A percentile compares a stretch with the other conserved stretches of the same genome.
These are phyloP conservation scores for Mamestra configurata DNA, from an alignment of 1,140 invertebrate genomes.

Conservation along the genomic window DNA sequence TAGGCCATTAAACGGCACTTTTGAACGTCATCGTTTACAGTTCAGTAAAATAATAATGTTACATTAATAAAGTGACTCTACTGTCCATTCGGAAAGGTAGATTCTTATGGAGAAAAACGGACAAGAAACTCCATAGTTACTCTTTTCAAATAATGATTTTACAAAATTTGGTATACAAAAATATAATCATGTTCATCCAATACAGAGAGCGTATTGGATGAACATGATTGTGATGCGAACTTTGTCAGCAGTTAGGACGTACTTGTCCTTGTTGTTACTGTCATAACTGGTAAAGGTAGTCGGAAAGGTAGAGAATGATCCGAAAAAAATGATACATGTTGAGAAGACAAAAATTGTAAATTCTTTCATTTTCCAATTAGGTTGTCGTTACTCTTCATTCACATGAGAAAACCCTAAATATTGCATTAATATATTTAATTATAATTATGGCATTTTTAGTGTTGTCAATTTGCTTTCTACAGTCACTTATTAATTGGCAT, in stretches of 20 bases:
- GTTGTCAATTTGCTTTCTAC: background rate
- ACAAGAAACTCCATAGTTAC: no score
- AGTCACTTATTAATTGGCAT: background rate
- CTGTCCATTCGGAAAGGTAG: no score
- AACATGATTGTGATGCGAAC: background rate
- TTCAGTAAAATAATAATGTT: no score
- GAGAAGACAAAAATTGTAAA: background rate
- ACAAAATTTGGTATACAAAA: no score
- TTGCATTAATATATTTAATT: constrained; percentile 1
- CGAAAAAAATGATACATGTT: background rate
- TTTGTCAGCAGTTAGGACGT: background rate
- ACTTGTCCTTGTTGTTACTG: background rate
- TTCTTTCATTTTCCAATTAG: background rate
- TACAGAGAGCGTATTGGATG: background rate
- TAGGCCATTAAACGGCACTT: no score
- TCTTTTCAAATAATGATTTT: no score
- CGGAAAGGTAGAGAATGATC: background rate
- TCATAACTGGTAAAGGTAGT: background rate
- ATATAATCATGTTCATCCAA: no score
- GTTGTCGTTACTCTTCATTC: background rate
- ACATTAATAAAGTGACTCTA: no score
- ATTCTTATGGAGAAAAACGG: no score
- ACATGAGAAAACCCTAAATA: constrained; percentile 9
- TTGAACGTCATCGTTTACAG: no score
- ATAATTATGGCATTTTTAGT: constrained; percentile 1